Evolutionary conservation across 92 coral and sea anemone genomes (phyloP).

Genomic region (Siderastrea siderea): DNA sequence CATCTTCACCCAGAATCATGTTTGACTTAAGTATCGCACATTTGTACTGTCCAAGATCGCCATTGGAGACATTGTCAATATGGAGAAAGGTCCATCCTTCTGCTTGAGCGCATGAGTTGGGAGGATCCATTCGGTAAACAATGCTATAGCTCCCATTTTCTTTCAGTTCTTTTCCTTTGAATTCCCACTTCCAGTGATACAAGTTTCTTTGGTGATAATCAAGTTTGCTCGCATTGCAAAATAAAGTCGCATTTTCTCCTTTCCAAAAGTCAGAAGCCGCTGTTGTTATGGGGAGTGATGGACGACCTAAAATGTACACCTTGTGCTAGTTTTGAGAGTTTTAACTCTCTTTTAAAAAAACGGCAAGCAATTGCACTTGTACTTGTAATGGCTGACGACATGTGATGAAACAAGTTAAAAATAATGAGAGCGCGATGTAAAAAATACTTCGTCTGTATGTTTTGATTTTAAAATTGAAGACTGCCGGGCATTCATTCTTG

Average conservation of each 20-base stretch:
- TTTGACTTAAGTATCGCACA: neutral
- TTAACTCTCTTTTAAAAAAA: too few relatives aligned
- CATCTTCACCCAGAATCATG: neutral
- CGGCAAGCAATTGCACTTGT: neutral
- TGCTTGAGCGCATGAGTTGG: neutral
- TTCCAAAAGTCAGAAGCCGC: neutral
- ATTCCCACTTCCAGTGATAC: constrained; percentile 12
- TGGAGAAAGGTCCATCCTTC: neutral
- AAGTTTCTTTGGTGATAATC: neutral
- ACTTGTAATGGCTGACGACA: too few relatives aligned
- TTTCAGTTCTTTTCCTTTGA: neutral
- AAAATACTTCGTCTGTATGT: too few relatives aligned
- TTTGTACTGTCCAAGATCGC: neutral
- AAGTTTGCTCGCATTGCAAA: neutral
- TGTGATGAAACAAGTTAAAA: too few relatives aligned
- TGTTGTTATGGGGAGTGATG: neutral
- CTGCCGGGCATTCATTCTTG: too few relatives aligned
- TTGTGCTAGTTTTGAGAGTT: neutral
- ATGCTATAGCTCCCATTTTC: neutral
- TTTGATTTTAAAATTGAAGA: too few relatives aligned
- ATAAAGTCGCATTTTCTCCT: neutral
- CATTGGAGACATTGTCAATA: neutral
- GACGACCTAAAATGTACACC: neutral
- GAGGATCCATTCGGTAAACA: neutral
- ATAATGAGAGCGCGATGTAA: too few relatives aligned